Evolutionary conservation across 2,797 vertebrate genomes (phyloP).

Genomic region (Phrynocephalus vlangalii): DNA sequence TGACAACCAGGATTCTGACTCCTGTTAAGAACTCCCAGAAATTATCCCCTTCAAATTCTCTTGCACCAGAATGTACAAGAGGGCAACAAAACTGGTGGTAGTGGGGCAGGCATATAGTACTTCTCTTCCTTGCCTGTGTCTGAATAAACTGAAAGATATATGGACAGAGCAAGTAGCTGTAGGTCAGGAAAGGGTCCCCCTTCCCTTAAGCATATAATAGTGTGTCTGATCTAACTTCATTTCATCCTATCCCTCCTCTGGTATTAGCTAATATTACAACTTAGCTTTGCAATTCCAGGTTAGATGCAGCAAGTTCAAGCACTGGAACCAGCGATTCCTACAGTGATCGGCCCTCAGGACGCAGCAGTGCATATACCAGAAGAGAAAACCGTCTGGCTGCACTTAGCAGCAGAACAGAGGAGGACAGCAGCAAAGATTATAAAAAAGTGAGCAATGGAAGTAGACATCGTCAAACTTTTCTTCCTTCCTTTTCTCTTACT

Average conservation of each 20-base stretch:
- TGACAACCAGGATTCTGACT: too few species aligned
- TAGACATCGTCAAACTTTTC: rapidly evolving
- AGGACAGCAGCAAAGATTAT: constrained; percentile 88
- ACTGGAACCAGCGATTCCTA: constrained; percentile 78
- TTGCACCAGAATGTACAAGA: too few species aligned
- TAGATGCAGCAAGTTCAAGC: constrained; percentile 81
- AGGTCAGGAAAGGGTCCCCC: too few species aligned
- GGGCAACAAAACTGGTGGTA: too few species aligned
- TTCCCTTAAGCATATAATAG: not conserved
- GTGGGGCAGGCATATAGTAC: too few species aligned
- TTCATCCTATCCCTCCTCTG: not conserved
- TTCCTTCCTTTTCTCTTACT: rapidly evolving
- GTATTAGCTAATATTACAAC: not conserved
- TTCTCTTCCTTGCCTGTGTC: not conserved
- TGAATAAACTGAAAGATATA: too few species aligned
- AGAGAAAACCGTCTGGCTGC: constrained; percentile 89
- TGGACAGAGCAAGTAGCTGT: too few species aligned
- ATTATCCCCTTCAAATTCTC: too few species aligned
- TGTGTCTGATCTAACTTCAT: not conserved
- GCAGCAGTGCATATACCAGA: constrained; percentile 85
- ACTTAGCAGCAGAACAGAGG: constrained; percentile 83
- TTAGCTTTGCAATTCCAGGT: constrained; percentile 70
- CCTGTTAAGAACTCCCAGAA: too few species aligned
- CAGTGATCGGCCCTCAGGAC: constrained; percentile 83
- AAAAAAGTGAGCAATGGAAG: constrained; percentile 83